Evolutionary conservation across 2,797 vertebrate species (phyloP).

Genomic region (Nannoperca obscura): DNA sequence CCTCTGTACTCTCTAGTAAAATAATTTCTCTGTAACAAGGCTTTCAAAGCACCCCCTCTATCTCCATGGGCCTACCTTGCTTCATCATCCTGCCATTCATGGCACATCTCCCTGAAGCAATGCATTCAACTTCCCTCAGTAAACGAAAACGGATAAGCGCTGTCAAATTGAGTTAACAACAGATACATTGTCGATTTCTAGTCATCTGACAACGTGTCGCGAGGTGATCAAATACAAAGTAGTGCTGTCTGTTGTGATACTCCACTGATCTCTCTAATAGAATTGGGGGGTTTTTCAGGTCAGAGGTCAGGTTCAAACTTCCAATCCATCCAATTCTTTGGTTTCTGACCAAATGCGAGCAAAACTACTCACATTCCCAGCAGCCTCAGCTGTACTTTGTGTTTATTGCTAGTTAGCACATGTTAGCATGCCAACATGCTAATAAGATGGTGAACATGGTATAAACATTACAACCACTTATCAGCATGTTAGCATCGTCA

Average conservation of each 20-base stretch:
- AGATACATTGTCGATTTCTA: slow-evolving; percentile 25
- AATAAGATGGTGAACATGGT: background rate
- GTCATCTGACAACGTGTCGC: slow-evolving; percentile 21
- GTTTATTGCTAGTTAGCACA: background rate
- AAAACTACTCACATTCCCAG: background rate
- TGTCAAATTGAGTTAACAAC: slow-evolving; percentile 42
- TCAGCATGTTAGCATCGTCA: background rate
- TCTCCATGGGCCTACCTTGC: slow-evolving; percentile 19
- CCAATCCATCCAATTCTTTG: background rate
- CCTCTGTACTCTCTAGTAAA: slow-evolving; percentile 27
- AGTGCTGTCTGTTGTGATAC: slow-evolving; percentile 22
- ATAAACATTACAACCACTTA: background rate
- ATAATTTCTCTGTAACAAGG: slow-evolving; percentile 46
- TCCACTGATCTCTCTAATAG: background rate
- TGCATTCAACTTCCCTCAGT: slow-evolving; percentile 28
- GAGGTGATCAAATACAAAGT: slow-evolving; percentile 31
- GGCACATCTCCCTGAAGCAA: slow-evolving; percentile 31
- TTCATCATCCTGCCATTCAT: slow-evolving; percentile 35
- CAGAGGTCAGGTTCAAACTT: slow-evolving; percentile 19
- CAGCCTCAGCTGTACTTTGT: background rate
- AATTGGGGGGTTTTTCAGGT: slow-evolving; percentile 15
- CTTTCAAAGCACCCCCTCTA: slow-evolving; percentile 42
- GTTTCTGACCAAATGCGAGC: background rate
- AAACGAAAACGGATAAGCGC: slow-evolving; percentile 21
- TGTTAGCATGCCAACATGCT: background rate